Conservation (phyloP, 1,140 invertebrate species). For the Aphis craccivora region DNA sequence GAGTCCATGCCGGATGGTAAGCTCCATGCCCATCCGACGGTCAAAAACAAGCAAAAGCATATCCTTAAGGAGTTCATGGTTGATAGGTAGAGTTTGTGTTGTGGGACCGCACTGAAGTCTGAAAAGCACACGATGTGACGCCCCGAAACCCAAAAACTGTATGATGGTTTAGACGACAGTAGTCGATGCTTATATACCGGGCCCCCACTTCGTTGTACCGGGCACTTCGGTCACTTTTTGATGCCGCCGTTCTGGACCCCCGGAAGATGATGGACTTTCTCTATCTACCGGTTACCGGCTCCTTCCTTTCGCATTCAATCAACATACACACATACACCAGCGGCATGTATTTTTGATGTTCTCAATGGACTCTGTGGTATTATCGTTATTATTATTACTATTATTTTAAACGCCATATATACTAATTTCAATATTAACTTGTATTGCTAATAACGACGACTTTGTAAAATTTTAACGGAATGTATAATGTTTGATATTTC, state of each 20-base stretch:
- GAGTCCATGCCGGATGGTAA: constrained; percentile 52
- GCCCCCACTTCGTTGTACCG: constrained; percentile 40
- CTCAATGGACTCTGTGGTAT: not conserved
- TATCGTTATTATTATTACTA: constrained; percentile 20
- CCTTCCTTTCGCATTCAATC: constrained; percentile 17
- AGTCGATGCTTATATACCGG: constrained; percentile 39
- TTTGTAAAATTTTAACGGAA: not conserved
- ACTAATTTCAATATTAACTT: constrained; percentile 10
- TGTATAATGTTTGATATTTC: not conserved
- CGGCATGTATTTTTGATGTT: constrained; percentile 23
- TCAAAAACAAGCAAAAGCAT: constrained; percentile 22
- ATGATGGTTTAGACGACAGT: constrained; percentile 12
- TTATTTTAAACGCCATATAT: not conserved
- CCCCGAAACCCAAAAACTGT: constrained; percentile 55
- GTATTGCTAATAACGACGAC: not conserved
- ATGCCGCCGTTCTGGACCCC: constrained; percentile 50
- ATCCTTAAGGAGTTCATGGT: constrained; percentile 42
- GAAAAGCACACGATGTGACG: constrained; percentile 44
- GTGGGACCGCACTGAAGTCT: not conserved
- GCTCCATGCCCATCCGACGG: not conserved
- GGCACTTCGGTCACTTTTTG: constrained; percentile 33
- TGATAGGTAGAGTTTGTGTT: not conserved
- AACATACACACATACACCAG: not conserved
- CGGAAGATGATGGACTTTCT: constrained; percentile 56
- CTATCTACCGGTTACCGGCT: constrained; percentile 36